Evolutionary conservation across 2,113 vertebrate genomes (phyloP), one percentile per base, ranked within the genome.

Genomic region (Noturus placidus): DNA sequence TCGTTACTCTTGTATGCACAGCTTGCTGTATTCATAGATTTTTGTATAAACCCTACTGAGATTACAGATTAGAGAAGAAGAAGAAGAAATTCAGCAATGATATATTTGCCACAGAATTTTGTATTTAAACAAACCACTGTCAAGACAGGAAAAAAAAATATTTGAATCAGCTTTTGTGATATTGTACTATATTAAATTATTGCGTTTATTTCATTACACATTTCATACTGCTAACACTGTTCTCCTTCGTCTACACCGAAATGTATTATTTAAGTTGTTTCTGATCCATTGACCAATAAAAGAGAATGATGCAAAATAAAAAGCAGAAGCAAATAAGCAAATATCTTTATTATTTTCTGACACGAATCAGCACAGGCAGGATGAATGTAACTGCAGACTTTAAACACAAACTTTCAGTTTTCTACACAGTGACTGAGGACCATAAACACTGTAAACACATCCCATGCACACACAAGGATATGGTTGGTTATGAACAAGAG

Each of bases 261-360:
- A 42, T 56, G 22, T 57, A 50, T 57, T 57, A 69, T 70, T 50
- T 85, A 54, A 22, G 52, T 42, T 76, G 83, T 54, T 84, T 72
- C 52, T 74, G 5, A 35, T 74, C 57, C 3, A 22, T 38, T 72
- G 25, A 35, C 0, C 0, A 85, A 25, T 84, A 84, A 72, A 83
- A 0, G 4, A 30, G 2, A 42, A n/a, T 9, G 10, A 70, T 35
- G 54, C 27, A 33, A 63, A 69, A 30, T 83, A 25, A 25, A 15
- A 13, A n/a, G 13, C 65, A 67, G 27, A 65, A 30, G 25, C 63
- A n/a, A 63, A 63, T 63, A 65, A 30, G 25, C 63, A n/a, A 63
- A 63, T 63, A 63, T 63, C 61, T 27, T 63, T 25, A 63, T 63
- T 63, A 9, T 63, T 63, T 63, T 63, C 25, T 63, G 25, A 63